Conservation (phyloP, 2,113 vertebrate species). For the Dromas ardeola region DNA sequence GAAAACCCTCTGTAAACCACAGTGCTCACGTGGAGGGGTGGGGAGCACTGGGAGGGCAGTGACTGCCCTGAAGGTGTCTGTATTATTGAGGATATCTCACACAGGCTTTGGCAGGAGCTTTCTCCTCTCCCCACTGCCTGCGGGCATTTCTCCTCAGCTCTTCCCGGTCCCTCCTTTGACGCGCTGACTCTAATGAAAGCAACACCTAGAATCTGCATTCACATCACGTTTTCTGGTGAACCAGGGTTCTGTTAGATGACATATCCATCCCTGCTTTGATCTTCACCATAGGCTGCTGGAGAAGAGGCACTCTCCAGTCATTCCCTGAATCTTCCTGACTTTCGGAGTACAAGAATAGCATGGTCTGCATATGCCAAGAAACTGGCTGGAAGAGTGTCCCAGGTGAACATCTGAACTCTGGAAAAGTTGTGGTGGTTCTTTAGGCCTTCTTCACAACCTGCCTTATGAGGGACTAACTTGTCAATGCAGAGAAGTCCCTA, state of each 20-base stretch:
- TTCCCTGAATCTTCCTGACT: neutral
- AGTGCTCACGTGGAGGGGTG: neutral
- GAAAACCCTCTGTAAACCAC: neutral
- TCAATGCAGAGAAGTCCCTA: neutral
- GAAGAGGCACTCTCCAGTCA: neutral
- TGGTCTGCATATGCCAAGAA: neutral
- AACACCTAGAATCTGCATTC: neutral
- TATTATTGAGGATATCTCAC: neutral
- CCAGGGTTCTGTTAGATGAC: neutral
- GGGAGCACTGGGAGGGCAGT: neutral
- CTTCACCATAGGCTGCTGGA: neutral
- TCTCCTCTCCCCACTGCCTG: neutral
- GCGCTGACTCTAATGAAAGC: neutral
- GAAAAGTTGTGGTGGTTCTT: neutral
- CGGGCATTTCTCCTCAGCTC: neutral
- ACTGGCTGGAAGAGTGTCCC: neutral
- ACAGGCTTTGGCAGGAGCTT: neutral
- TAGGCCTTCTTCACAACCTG: neutral
- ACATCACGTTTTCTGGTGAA: neutral
- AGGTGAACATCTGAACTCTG: neutral
- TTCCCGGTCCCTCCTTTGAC: neutral
- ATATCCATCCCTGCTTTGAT: neutral
- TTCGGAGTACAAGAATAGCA: neutral
- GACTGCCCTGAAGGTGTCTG: neutral
- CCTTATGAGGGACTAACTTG: neutral